Conservation (phyloP, 2,888 invertebrate species). For the Nebria salina region DNA sequence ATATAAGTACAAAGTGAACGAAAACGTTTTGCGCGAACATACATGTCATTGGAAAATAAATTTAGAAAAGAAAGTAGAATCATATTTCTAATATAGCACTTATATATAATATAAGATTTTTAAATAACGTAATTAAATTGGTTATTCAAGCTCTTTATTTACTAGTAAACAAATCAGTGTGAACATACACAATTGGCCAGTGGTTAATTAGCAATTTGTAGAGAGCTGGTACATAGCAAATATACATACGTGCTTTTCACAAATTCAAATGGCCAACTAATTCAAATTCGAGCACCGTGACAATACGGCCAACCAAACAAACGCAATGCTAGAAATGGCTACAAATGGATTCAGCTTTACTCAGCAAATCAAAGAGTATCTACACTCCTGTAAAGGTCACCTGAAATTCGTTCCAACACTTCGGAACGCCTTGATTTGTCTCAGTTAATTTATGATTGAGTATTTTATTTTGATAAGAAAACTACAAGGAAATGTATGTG, state of each 20-base stretch:
- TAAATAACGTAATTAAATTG: no score
- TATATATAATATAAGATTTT: no score
- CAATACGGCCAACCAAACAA: slow-evolving; percentile 19
- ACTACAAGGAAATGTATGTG: no score
- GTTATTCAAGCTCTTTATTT: not conserved
- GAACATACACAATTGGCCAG: slow-evolving; percentile 13
- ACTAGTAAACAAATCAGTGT: slow-evolving; percentile 9
- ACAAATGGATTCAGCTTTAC: not conserved
- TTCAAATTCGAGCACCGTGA: slow-evolving; percentile 33
- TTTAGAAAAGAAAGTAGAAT: no score
- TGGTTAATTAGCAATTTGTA: slow-evolving; percentile 27
- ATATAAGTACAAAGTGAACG: no score
- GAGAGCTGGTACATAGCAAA: slow-evolving; percentile 14
- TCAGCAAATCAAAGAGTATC: not conserved
- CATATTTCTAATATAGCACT: no score
- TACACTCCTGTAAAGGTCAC: slow-evolving; percentile 5
- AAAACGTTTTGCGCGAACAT: no score
- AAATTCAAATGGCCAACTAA: slow-evolving; percentile 27
- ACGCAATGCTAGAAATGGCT: not conserved
- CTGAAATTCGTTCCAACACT: slow-evolving; percentile 29
- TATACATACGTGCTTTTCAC: slow-evolving; percentile 33
- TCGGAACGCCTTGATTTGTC: slow-evolving; percentile 20
- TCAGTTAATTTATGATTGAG: not conserved
- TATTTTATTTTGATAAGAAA: slow-evolving; percentile 24
- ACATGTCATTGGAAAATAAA: no score